phyloP scores from a whole-genome alignment of 2,797 vertebrate genomes.

The Melanotaenia boesemani region DNA sequence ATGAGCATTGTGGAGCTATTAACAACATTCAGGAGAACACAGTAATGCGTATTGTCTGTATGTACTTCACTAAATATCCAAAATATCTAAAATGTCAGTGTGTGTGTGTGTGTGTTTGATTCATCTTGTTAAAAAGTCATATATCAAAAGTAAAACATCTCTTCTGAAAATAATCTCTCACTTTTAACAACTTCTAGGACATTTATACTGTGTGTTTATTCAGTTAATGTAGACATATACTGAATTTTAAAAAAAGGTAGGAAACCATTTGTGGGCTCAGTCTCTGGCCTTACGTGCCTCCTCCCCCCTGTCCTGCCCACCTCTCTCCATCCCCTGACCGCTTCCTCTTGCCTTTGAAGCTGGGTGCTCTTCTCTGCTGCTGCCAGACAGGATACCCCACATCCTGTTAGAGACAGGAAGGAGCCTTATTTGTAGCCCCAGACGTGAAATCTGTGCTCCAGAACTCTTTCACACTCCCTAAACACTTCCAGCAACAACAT shows the following conservation, averaged over 20 bases:
- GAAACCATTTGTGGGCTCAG: conserved; percentile 31
- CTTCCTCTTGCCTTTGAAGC: conserved; percentile 82
- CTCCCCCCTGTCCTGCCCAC: conserved; percentile 57
- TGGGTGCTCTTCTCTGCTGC: conserved; percentile 49
- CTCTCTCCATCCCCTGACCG: conserved; percentile 71
- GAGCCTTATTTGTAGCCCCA: conserved; percentile 48
- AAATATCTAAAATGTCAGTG: conserved; percentile 30
- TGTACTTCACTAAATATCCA: conserved; percentile 7
- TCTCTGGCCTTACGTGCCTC: conserved; percentile 44
- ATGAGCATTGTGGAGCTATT: conserved; percentile 24
- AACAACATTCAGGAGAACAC: conserved; percentile 32
- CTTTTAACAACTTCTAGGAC: neutral
- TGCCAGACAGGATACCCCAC: conserved; percentile 82
- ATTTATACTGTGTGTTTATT: neutral
- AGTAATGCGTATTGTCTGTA: conserved; percentile 21
- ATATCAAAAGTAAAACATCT: conserved; percentile 2
- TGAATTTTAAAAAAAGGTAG: conserved; percentile 15
- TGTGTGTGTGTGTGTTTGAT: conserved; percentile 14
- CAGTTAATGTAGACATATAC: conserved; percentile 25
- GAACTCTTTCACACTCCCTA: conserved; percentile 22
- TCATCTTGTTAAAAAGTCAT: conserved; percentile 6
- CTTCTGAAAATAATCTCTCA: neutral
- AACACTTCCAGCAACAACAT: conserved; percentile 31
- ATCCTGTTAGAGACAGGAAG: conserved; percentile 80
- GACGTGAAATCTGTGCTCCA: conserved; percentile 55